Base-by-base conservation (phyloP, 2,888 invertebrate genomes). In the Tigriopus californicus region DNA sequence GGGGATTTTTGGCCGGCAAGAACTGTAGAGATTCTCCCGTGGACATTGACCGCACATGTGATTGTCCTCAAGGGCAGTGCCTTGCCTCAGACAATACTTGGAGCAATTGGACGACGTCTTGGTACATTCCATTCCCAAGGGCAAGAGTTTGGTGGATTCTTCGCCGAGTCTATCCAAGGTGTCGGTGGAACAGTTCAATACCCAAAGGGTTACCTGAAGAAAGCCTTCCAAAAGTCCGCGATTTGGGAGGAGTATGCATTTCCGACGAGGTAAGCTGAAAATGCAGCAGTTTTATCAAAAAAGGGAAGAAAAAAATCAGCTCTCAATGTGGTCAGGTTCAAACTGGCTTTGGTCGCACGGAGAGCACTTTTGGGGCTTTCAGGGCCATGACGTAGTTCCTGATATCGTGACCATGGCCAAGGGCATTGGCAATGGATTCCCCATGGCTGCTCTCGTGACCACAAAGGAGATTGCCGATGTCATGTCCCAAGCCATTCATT, bases 401-500 rank as follows among this genome's bases (percentile, higher is more conserved):
- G 97, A 97, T 70, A 92, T 97, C 65, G 90, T 94, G 0, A 91
- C 92, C 0, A 82, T 91, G 84, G 92, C 92, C n/a, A 94, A 94
- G 71, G 90, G 89, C 44, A 76, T 77, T 61, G 77, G 92, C 0
- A 97, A 97, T 71, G 97, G 97, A 0, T 97, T 88, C 72, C 97
- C 97, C 0, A 72, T 98, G 70, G 95, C 85, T 0, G 95, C 94
- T 8, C 92, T 97, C 0, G 85, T 91, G 0, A 97, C 97, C 0
- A 94, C 87, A 4, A 55, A 18, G 18, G 60, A 61, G 46, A 48
- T 59, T 0, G 59, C 44, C 4, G 48, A 48, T 8, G 40, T 52
- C 5, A 59, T 59, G 59, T n/a, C 33, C 2, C 51, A 44, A 40
- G 51, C 88, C 0, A 68, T 80, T 1, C 89, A 92, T 71, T 94